A percentile compares a stretch with the other conserved stretches of the same genome.
phyloP scores from a whole-genome alignment of 2,888 invertebrate genomes.

The Cheilosia impressa region DNA sequence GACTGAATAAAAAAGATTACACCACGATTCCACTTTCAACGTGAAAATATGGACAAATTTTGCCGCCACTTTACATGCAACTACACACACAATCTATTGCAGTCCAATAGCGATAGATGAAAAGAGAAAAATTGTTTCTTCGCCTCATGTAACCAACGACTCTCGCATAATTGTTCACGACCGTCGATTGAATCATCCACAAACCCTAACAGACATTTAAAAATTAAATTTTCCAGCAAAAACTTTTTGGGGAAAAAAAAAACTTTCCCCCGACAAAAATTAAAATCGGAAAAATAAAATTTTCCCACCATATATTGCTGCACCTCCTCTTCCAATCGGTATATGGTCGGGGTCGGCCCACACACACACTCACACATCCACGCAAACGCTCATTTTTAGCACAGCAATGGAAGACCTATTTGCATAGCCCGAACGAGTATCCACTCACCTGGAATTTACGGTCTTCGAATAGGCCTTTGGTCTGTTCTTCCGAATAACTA shows the following conservation, averaged over 20 bases:
- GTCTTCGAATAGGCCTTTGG: neutral
- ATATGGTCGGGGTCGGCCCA: conserved; percentile 6
- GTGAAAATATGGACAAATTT: conserved; percentile 49
- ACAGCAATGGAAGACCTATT: conserved; percentile 31
- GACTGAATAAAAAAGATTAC: neutral
- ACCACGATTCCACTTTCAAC: conserved; percentile 14
- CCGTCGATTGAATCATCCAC: neutral
- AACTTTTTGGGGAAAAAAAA: conserved; percentile 14
- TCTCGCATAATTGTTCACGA: neutral
- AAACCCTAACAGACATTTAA: neutral
- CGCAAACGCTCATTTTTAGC: conserved; percentile 34
- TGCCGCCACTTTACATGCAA: conserved; percentile 73
- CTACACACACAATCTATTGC: conserved; percentile 51
- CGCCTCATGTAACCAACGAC: conserved; percentile 18
- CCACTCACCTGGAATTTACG: conserved; percentile 37
- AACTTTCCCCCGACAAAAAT: conserved; percentile 41
- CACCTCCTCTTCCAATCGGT: conserved; percentile 43
- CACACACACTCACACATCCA: conserved; percentile 41
- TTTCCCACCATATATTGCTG: conserved; percentile 39
- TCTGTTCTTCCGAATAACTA: conserved; percentile 2
- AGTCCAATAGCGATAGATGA: conserved; percentile 35
- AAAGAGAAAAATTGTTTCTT: conserved; percentile 53
- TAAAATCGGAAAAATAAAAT: conserved; percentile 23
- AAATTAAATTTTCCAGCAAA: neutral
- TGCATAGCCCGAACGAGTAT: neutral